These are phyloP conservation scores for Drosophila asahinai DNA, from an alignment of 1,140 invertebrate species.

Conservation along the genomic window DNA sequence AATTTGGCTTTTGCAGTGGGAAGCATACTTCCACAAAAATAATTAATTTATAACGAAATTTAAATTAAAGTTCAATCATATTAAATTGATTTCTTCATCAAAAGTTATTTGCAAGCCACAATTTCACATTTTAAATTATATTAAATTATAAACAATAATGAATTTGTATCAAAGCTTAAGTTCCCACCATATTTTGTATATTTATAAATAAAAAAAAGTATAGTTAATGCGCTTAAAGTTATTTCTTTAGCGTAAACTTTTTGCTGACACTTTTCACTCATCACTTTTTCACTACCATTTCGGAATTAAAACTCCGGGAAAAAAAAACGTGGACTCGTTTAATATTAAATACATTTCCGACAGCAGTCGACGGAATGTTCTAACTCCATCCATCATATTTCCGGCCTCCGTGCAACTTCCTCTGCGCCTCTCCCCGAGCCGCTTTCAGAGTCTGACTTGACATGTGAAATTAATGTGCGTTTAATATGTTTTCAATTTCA, in stretches of 20 bases:
- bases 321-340: not conserved
- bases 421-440: not conserved
- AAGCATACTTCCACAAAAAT: not conserved
- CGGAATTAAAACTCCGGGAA: not conserved
- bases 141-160: not conserved
- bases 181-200: not conserved
- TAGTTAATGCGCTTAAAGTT: not conserved
- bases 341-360: conserved; percentile 40
- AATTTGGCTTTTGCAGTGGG: not conserved
- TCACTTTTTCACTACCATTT: not conserved
- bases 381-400: conserved; percentile 30
- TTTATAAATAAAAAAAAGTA: not conserved
- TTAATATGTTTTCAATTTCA: conserved; percentile 77
- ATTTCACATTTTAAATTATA: too few species aligned
- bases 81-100: not conserved
- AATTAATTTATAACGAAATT: not conserved
- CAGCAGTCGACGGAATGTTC: conserved; percentile 13
- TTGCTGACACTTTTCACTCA: not conserved
- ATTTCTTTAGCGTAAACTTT: not conserved
- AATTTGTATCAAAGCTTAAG: too few species aligned
- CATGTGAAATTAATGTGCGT: conserved; percentile 67
- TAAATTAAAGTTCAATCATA: not conserved
- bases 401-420: conserved; percentile 27
- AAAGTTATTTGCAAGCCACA: not conserved
- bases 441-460: conserved; percentile 25